Conservation (phyloP, 2,113 vertebrate species). For the Cheilinus undulatus region DNA sequence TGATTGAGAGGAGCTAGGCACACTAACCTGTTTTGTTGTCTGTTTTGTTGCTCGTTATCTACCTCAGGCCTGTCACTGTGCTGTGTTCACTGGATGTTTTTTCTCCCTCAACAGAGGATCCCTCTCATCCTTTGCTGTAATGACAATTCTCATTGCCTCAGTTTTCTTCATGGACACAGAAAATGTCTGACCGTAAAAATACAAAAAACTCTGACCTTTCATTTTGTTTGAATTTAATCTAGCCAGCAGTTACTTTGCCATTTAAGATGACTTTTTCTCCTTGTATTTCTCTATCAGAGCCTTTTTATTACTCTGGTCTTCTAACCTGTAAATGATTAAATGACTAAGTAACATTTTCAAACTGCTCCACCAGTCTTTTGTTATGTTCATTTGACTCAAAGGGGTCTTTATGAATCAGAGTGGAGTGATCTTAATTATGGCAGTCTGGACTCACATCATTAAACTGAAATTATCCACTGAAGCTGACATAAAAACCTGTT, state of each 20-base stretch:
- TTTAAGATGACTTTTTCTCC: not conserved
- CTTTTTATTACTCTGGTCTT: not conserved
- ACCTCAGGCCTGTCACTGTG: not conserved
- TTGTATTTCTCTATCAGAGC: not conserved
- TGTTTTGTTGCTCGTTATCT: too few species aligned
- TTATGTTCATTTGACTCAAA: not conserved
- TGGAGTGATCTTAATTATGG: not conserved
- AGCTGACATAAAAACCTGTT: not conserved
- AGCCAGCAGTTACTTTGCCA: not conserved
- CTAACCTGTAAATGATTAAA: conserved; percentile 17
- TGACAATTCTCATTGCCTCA: not conserved
- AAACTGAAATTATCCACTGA: conserved; percentile 4
- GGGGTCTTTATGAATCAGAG: not conserved
- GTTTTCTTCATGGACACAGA: not conserved
- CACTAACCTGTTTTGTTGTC: too few species aligned
- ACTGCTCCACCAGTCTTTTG: not conserved
- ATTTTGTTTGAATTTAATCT: not conserved
- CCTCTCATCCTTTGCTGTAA: not conserved
- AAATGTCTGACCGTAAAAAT: too few species aligned
- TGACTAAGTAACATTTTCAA: conserved; percentile 3
- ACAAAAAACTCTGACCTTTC: not conserved
- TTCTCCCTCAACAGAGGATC: conserved; percentile 17
- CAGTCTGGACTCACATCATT: not conserved
- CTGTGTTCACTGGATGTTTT: not conserved
- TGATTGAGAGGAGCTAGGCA: too few species aligned